A percentile compares a stretch with the other conserved stretches of the same genome.
These are phyloP conservation scores for Oryctolagus cuniculus DNA, from an alignment of 2,113 vertebrate genomes.

Conservation along the genomic window DNA sequence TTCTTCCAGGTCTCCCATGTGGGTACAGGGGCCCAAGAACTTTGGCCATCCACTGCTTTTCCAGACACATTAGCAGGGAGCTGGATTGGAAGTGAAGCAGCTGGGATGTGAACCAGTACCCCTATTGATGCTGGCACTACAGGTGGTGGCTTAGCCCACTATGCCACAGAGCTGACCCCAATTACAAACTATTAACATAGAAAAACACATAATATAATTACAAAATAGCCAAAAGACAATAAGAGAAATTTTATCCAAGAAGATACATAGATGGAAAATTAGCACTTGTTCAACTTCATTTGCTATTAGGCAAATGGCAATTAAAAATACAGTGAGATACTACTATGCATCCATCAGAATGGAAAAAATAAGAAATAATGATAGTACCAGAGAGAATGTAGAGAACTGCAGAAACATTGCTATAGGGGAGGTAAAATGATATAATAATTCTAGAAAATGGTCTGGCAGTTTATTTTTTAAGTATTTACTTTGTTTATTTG, in stretches of 20 bases:
- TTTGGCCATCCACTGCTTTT: too few relatives aligned
- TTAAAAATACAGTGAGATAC: neutral
- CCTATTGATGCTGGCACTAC: too few relatives aligned
- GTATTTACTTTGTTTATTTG: too few relatives aligned
- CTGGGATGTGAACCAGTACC: too few relatives aligned
- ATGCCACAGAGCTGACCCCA: too few relatives aligned
- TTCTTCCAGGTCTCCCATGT: too few relatives aligned
- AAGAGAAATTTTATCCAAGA: constrained; percentile 20
- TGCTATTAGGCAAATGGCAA: neutral
- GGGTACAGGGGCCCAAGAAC: too few relatives aligned
- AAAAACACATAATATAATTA: neutral
- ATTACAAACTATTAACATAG: neutral
- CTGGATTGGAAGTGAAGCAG: too few relatives aligned
- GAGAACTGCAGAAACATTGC: neutral
- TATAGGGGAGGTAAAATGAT: neutral
- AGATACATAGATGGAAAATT: neutral
- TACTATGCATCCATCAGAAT: neutral
- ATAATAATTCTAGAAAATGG: neutral
- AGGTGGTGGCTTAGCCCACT: too few relatives aligned
- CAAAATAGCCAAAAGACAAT: neutral
- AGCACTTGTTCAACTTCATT: neutral
- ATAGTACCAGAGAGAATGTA: neutral
- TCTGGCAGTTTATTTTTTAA: neutral
- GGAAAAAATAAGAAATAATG: neutral
- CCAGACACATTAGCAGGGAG: too few relatives aligned